These are phyloP conservation scores for Enteromius afrohamiltoni DNA, from an alignment of 2,797 vertebrate species.

Conservation along the genomic window DNA sequence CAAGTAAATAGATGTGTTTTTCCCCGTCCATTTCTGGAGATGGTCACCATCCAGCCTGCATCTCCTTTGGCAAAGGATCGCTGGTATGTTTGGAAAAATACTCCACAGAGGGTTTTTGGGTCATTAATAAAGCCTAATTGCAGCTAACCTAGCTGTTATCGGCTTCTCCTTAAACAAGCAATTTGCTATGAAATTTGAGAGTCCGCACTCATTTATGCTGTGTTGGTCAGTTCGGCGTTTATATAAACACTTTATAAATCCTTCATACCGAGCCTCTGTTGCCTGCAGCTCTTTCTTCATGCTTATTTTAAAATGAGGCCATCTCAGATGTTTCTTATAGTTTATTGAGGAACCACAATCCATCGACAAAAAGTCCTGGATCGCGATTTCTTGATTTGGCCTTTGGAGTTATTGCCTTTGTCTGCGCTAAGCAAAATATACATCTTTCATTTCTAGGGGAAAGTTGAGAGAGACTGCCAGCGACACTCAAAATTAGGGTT, in stretches of 20 bases:
- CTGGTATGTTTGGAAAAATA: constrained; percentile 59
- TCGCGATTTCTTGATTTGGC: constrained; percentile 50
- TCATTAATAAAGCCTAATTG: constrained; percentile 77
- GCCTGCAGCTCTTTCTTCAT: constrained; percentile 59
- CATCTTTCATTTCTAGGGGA: constrained; percentile 59
- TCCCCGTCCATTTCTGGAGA: constrained; percentile 47
- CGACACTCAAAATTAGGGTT: constrained; percentile 40
- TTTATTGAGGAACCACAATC: constrained; percentile 72
- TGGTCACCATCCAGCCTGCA: constrained; percentile 55
- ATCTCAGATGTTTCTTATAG: constrained; percentile 70
- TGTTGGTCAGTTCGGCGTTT: constrained; percentile 64
- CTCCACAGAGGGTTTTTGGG: constrained; percentile 61
- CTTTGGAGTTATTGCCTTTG: constrained; percentile 58
- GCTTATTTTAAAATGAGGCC: constrained; percentile 73
- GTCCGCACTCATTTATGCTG: constrained; percentile 64
- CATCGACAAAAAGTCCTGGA: constrained; percentile 54
- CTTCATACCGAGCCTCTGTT: constrained; percentile 53
- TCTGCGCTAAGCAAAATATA: constrained; percentile 59
- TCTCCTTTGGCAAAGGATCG: constrained; percentile 52
- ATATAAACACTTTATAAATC: constrained; percentile 76
- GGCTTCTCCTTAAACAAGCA: constrained; percentile 69
- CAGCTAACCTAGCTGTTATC: constrained; percentile 75
- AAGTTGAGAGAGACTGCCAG: constrained; percentile 49
- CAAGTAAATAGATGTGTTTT: constrained; percentile 61
- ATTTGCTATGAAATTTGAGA: constrained; percentile 71